These are phyloP conservation scores for Mythimna impura DNA, from an alignment of 2,888 invertebrate genomes.

Conservation along the genomic window DNA sequence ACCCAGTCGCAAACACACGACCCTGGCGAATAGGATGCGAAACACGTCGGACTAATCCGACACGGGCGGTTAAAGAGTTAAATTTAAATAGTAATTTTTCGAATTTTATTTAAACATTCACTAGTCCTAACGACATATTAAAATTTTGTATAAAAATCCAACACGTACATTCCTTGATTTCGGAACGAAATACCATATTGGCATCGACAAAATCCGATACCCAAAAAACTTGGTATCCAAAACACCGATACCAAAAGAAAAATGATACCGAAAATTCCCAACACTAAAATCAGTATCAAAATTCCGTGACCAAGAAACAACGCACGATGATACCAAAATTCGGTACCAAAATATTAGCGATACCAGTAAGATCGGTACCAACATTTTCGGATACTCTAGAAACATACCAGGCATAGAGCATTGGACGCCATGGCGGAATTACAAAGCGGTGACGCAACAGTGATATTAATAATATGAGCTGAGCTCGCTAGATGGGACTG, in stretches of 20 bases:
- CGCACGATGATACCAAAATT: constrained; percentile 22
- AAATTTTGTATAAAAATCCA: constrained; percentile 41
- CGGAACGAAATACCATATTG: constrained; percentile 20
- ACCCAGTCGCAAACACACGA: too few species aligned
- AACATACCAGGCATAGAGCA: constrained; percentile 41
- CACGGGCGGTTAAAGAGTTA: too few species aligned
- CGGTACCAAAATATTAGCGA: constrained; percentile 37
- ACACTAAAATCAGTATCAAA: constrained; percentile 43
- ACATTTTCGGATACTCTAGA: constrained; percentile 12
- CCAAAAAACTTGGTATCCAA: constrained; percentile 55
- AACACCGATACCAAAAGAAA: constrained; percentile 53
- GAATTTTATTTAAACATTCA: constrained; percentile 28
- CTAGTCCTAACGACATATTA: constrained; percentile 39
- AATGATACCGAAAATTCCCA: constrained; percentile 46
- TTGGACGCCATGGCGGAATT: neutral
- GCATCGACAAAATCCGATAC: constrained; percentile 37
- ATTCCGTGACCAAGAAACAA: constrained; percentile 46
- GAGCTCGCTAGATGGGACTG: neutral
- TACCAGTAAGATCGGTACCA: constrained; percentile 48
- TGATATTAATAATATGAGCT: neutral
- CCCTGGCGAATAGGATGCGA: too few species aligned
- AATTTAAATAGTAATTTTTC: constrained; percentile 10
- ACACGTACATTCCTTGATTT: constrained; percentile 14
- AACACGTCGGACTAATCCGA: too few species aligned
- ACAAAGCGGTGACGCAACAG: neutral